Conservation (phyloP, 2,113 vertebrate species). For the Melanocharis versteri region DNA sequence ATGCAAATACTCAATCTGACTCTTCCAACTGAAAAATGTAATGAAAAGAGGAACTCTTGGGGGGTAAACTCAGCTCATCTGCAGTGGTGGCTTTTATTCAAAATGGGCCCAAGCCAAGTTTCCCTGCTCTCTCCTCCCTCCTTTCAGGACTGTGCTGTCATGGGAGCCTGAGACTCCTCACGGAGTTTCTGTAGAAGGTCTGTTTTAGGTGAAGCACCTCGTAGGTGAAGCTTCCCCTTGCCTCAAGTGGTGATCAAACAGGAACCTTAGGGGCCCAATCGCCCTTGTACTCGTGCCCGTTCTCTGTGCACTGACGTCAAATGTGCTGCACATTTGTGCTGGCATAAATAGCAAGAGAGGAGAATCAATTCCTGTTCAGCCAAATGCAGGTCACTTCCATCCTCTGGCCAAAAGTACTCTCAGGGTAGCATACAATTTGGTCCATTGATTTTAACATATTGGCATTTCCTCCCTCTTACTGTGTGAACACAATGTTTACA, state of each 20-base stretch:
- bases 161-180: background rate
- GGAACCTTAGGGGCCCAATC: background rate
- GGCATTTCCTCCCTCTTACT: slow-evolving; percentile 13
- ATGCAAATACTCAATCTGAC: background rate
- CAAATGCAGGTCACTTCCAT: slow-evolving; percentile 22
- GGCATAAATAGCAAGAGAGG: background rate
- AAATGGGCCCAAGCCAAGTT: background rate
- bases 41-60: background rate
- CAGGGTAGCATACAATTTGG: background rate
- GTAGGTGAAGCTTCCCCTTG: background rate
- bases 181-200: background rate
- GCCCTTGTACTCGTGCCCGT: background rate
- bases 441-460: slow-evolving; percentile 44
- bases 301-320: slow-evolving; percentile 37
- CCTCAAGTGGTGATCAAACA: background rate
- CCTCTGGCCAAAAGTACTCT: slow-evolving; percentile 38
- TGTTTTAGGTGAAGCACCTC: background rate
- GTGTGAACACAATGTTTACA: background rate
- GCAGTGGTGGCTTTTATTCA: background rate
- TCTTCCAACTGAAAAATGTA: background rate
- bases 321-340: background rate
- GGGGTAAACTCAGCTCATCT: background rate
- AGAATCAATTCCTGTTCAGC: slow-evolving; percentile 24
- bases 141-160: background rate
- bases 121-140: background rate